Conservation (phyloP, 2,113 vertebrate genomes). For the Alosa alosa region DNA sequence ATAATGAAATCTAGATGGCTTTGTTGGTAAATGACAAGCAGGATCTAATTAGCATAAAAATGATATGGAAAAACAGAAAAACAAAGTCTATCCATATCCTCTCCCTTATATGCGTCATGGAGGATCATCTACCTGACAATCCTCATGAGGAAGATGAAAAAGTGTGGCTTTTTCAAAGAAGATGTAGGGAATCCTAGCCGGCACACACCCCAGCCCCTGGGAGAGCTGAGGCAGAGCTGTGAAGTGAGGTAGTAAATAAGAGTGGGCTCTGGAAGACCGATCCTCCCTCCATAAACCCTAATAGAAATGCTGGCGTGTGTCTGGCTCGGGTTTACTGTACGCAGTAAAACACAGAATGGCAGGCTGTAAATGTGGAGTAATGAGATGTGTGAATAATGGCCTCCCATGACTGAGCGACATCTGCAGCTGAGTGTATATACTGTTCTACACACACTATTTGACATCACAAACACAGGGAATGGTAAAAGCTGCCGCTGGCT, state of each 20-base stretch:
- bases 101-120: background rate
- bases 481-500: background rate
- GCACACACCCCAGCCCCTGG: background rate
- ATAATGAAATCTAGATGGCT: background rate
- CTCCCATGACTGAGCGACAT: slow-evolving; percentile 25
- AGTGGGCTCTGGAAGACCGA: slow-evolving; percentile 32
- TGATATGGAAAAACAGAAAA: background rate
- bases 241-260: slow-evolving; percentile 42
- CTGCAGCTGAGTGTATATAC: slow-evolving; percentile 26
- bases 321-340: slow-evolving; percentile 41
- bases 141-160: slow-evolving; percentile 11
- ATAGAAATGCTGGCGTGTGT: slow-evolving; percentile 44
- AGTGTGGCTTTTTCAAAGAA: background rate
- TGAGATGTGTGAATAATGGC: slow-evolving; percentile 44
- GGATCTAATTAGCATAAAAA: background rate
- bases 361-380: slow-evolving; percentile 47
- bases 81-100: background rate
- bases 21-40: background rate
- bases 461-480: background rate
- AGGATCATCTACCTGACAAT: slow-evolving; percentile 13
- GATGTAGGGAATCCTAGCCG: background rate
- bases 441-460: slow-evolving; percentile 3
- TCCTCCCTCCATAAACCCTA: slow-evolving; percentile 43
- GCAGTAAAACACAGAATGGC: slow-evolving; percentile 39
- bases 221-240: slow-evolving; percentile 3